phyloP scores from a whole-genome alignment of 92 coral and sea anemone genomes.

The Heliopora coerulea region DNA sequence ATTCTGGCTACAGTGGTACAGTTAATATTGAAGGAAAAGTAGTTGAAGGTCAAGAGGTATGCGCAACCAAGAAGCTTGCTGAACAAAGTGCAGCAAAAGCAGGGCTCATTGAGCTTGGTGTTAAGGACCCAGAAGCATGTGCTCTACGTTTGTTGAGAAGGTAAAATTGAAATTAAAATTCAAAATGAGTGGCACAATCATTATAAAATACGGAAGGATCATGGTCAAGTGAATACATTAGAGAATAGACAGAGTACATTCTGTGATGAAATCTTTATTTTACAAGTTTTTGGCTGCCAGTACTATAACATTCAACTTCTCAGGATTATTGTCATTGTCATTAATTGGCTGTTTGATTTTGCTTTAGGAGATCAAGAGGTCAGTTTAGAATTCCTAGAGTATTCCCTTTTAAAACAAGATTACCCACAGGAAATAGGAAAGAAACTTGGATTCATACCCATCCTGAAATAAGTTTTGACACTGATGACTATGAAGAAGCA shows the following conservation, averaged over 20 bases:
- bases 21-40: slow-evolving; percentile 63
- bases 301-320: neutral
- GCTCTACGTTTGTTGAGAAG: slow-evolving; percentile 39
- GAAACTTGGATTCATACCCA: slow-evolving; percentile 27
- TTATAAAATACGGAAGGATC: no score
- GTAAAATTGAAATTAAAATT: slow-evolving; percentile 32
- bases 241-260: no score
- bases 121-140: slow-evolving; percentile 66
- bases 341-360: no score
- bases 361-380: neutral
- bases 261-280: no score
- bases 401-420: neutral
- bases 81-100: slow-evolving; percentile 87
- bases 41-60: slow-evolving; percentile 34
- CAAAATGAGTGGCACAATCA: slow-evolving; percentile 3
- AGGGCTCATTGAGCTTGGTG: slow-evolving; percentile 71
- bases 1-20: slow-evolving; percentile 55
- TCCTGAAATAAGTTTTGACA: slow-evolving; percentile 13
- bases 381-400: neutral
- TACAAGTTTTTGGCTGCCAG: no score
- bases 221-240: no score
- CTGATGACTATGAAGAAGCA: slow-evolving; percentile 21
- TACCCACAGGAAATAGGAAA: slow-evolving; percentile 8
- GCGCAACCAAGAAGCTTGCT: slow-evolving; percentile 72
- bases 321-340: neutral